Percentiles rank a stretch among this genome's conserved stretches.
Conservation (phyloP, 2,113 vertebrate genomes). For the Psammodynastes pulverulentus region DNA sequence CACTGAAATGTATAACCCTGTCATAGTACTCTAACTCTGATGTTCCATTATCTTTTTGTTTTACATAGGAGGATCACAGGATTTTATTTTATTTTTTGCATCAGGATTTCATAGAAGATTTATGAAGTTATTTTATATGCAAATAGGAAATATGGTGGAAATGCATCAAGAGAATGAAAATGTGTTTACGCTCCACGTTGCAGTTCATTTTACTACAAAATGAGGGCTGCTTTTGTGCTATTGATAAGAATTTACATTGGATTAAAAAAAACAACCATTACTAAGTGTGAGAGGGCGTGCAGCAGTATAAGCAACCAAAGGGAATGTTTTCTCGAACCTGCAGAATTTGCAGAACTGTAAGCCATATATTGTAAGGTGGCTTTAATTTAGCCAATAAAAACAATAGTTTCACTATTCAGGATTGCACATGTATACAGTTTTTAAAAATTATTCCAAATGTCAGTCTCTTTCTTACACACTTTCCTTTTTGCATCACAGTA, state of each 20-base stretch:
- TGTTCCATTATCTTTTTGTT: background rate
- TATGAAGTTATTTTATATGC: background rate
- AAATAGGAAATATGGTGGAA: conserved; percentile 6
- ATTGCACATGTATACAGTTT: background rate
- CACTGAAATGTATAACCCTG: background rate
- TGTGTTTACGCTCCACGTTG: conserved; percentile 22
- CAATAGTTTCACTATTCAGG: background rate
- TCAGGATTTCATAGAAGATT: background rate
- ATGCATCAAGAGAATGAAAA: conserved; percentile 2
- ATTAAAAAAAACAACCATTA: conserved; percentile 4
- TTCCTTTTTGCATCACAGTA: background rate
- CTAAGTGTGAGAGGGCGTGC: background rate
- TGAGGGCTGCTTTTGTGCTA: conserved; percentile 10
- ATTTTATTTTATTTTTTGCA: background rate
- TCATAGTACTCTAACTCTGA: background rate
- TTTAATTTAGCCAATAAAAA: conserved; percentile 16
- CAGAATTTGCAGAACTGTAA: conserved; percentile 13
- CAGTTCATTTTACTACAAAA: conserved; percentile 30
- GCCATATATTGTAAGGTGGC: background rate
- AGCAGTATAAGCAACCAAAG: background rate
- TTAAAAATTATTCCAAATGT: conserved; percentile 19
- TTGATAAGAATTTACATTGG: conserved; percentile 27
- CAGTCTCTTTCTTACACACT: conserved; percentile 4
- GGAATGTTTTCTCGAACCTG: conserved; percentile 22
- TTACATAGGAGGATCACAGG: background rate